These are phyloP conservation scores for Hassar affinis DNA, from an alignment of 2,113 vertebrate genomes.

Conservation along the genomic window DNA sequence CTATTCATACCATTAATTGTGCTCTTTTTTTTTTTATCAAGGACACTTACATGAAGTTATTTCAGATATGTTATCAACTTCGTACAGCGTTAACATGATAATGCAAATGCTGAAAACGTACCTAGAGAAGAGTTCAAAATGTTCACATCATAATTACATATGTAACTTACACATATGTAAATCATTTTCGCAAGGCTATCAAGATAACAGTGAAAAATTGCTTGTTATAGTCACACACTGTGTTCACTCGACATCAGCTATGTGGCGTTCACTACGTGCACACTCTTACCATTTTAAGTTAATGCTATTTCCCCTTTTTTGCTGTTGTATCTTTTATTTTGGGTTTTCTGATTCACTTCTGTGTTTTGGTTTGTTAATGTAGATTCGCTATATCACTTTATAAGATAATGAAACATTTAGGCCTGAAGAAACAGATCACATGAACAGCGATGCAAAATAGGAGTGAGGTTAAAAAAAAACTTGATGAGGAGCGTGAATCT, in stretches of 20 bases:
- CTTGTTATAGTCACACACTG: neutral
- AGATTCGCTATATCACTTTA: too few relatives aligned
- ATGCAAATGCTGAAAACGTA: neutral
- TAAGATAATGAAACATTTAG: conserved; percentile 14
- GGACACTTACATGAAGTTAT: neutral
- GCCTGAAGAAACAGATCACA: neutral
- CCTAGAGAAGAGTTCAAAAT: neutral
- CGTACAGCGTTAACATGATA: neutral
- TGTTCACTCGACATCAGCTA: neutral
- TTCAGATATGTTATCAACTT: neutral
- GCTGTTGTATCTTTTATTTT: neutral
- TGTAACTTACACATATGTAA: neutral
- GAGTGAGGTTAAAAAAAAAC: conserved; percentile 15
- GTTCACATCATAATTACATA: neutral
- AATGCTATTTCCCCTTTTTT: too few relatives aligned
- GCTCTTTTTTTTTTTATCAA: neutral
- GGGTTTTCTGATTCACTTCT: neutral
- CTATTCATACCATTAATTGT: neutral
- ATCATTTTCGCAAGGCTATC: neutral
- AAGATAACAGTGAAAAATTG: neutral
- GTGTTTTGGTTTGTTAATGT: neutral
- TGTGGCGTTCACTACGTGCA: neutral
- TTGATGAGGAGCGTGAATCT: conserved; percentile 31
- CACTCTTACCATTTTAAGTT: neutral
- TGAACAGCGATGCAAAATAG: neutral